A percentile compares a stretch with the other conserved stretches of the same genome.
Conservation (phyloP, 2,888 invertebrate species). For the Trissoscelio sp. region DNA sequence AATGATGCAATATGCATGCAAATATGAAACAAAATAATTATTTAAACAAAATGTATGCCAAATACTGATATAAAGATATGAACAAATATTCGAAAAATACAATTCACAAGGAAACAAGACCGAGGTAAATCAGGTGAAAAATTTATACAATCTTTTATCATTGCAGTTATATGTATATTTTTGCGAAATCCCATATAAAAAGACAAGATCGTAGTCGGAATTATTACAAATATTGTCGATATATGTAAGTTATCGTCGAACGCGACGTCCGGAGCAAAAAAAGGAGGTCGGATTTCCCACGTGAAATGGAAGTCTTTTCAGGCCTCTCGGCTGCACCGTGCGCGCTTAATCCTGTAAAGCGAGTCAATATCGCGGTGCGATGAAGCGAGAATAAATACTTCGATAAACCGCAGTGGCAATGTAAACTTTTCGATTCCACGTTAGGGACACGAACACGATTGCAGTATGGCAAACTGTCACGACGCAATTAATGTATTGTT, state of each 20-base stretch:
- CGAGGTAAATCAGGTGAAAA: no score
- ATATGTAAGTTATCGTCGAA: conserved; percentile 24
- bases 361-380: conserved; percentile 44
- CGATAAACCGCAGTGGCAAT: conserved; percentile 45
- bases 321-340: conserved; percentile 11
- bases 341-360: conserved; percentile 48
- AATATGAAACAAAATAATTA: no score
- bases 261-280: conserved; percentile 4
- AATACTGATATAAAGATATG: no score
- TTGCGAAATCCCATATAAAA: neutral
- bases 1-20: no score
- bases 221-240: conserved; percentile 34
- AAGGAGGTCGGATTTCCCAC: conserved; percentile 34
- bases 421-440: conserved; percentile 52
- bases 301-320: conserved; percentile 46
- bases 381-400: conserved; percentile 56
- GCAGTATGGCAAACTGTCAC: conserved; percentile 48
- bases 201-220: neutral
- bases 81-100: no score
- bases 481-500: conserved; percentile 47
- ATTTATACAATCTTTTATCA: no score
- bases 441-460: conserved; percentile 24
- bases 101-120: no score
- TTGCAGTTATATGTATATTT: no score
- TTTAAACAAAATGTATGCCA: no score